Base-by-base conservation (phyloP, 2,888 invertebrate genomes). In the Coelinius sp. region DNA sequence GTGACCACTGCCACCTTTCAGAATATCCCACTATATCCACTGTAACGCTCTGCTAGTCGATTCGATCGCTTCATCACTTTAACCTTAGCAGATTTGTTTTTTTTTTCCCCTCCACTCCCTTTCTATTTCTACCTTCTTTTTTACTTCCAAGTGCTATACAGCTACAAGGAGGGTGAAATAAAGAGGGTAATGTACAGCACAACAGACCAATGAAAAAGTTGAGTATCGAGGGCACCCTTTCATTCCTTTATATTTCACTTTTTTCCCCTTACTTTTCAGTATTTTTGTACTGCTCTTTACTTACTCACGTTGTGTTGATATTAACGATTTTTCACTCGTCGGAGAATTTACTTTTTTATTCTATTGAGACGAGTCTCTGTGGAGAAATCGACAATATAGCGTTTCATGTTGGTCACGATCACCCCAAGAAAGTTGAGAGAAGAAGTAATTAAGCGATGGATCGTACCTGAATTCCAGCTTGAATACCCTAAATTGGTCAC, bases 361-460 rank as follows among this genome's bases (percentile, higher is more conserved):
- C 38, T 24, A 12, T 20, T 6, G 8, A 24, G 10, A 4, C 3
- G 5, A 63, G 22, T 38, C 12, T 24, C 10, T 8, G 24, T n/a
- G 46, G 38, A 25, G 49, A 24, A 63, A 24, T 44, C 22, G 59
- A 49, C 66, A 67, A 46, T 49, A 49, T 67, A 20, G 56, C 75
- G 76, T 78, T 78, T 76, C 75, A 78, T 78, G 74, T 78, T 76
- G 76, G 77, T 78, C 77, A 78, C 77, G 77, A 75, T 76, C 77
- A 63, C 7, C 73, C 77, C 74, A 75, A 73, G 68, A 75, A 78
- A 78, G 77, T 78, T 78, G 71, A 73, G 74, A 72, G 71, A 78
- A 76, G 76, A 76, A 78, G 77, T 78, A 78, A 78, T 78, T 78
- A 78, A 78, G 75, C 76, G 75, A 78, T 76, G 75, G 77, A 78